Base-by-base conservation (phyloP, 2,797 vertebrate species). In the Synanceia verrucosa region DNA sequence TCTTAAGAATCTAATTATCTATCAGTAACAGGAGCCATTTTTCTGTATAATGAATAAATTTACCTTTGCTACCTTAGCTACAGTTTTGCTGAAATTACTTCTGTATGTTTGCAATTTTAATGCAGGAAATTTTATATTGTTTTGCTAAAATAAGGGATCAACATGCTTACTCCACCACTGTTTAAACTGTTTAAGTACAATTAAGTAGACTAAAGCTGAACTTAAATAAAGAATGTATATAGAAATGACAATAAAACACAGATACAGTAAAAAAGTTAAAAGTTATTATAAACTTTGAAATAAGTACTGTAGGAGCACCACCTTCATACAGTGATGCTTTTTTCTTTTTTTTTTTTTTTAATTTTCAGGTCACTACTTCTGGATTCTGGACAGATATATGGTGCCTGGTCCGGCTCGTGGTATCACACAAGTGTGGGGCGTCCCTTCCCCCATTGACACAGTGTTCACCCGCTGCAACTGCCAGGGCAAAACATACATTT, bases 401-500 rank as follows among this genome's bases (percentile, higher is more conserved):
- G 89, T 92, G 0, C 94, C 94, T 0, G 92, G 93, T 47, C 86
- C 78, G 3, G 91, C 97, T 3, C 94, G 86, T 0, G 89, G 85
- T 29, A 99, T 99, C 88, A 95, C 70, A 5, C 91, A 95, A 0
- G 94, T 93, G 43, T 99, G 97, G 97, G 96, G 97, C 1, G 93
- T 99, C 78, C 97, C 97, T 0, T 98, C 97, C 0, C 98, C 98
- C 11, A 96, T 99, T 0, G 96, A 99, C 67, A 94, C 97, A 0
- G 96, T 95, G 66, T 99, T 97, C 88, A 98, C 97, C 14, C 94
- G 98, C 82, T 99, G 98, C 86, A 98, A 97, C 91, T 99, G 98
- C 73, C 94, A 96, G 26, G 96, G 96, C 5, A 98, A 98, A 85
- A 99, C 96, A 3, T 99, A 98, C 92, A 96, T 99, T 86, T 94